A percentile compares a stretch with the other conserved stretches of the same genome.
Evolutionary conservation across 2,888 invertebrate species (phyloP).

Genomic region (Eulithis testata): DNA sequence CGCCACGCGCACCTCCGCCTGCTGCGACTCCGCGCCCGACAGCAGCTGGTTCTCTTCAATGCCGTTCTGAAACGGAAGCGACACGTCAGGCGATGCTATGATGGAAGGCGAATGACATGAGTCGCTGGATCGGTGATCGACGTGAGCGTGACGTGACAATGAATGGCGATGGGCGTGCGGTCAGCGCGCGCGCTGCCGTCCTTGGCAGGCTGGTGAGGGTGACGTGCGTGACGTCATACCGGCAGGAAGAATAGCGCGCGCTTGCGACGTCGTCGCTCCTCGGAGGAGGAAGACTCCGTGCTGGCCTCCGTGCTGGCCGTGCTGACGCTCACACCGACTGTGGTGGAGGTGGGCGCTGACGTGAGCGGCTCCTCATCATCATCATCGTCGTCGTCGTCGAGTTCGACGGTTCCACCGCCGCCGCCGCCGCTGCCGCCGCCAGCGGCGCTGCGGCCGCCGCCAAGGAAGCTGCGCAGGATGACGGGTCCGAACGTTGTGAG

Average conservation of each 20-base stretch:
- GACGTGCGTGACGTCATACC: conserved; percentile 75
- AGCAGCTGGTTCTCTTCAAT: conserved; percentile 79
- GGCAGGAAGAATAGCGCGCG: conserved; percentile 70
- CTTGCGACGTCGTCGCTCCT: conserved; percentile 52
- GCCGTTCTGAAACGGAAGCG: conserved; percentile 64
- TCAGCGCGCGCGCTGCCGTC: conserved; percentile 76
- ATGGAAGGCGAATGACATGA: conserved; percentile 15
- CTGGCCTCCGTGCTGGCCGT: conserved; percentile 21
- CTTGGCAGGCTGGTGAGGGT: conserved; percentile 75
- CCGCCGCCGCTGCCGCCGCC: conserved; percentile 57
- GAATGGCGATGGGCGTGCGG: conserved; percentile 56
- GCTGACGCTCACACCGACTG: conserved; percentile 29
- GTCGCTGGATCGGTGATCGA: conserved; percentile 24
- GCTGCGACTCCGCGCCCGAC: conserved; percentile 85
- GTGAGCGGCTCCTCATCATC: conserved; percentile 73
- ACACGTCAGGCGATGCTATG: background rate
- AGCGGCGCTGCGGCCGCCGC: conserved; percentile 71
- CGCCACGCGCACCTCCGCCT: conserved; percentile 86
- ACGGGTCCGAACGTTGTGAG: conserved; percentile 91
- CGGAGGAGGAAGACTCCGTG: conserved; percentile 24
- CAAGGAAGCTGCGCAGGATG: conserved; percentile 86
- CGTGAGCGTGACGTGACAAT: conserved; percentile 40
- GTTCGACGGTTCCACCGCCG: conserved; percentile 77
- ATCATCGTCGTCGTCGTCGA: conserved; percentile 85
- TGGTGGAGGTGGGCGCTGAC: conserved; percentile 41